Evolutionary conservation across 2,888 invertebrate species (phyloP), one percentile per base, ranked within the genome.

Genomic region (Drosophila niveifrons): DNA sequence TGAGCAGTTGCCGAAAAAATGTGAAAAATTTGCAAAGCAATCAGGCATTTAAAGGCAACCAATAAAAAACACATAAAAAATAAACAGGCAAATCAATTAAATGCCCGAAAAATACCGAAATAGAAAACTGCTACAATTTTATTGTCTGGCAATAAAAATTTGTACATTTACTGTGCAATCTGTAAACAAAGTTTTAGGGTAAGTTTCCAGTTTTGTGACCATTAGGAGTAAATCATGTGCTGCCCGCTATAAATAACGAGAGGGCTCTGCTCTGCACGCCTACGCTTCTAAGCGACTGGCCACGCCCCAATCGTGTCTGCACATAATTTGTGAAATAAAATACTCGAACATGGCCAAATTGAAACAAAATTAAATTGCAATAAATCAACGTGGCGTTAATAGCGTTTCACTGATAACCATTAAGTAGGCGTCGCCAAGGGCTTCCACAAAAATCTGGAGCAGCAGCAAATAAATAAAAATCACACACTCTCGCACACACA

Each of bases 321-420:
- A 86, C 87, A 82, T 88, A 88, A 88, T 83, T 86, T 83, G 89
- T 77, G 87, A 79, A 85, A 85, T 82, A 80, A 82, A 82, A 82
- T 69, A 85, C 82, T 82, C 64, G 74, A 66, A 74, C 69, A 82
- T 69, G 68, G 68, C 59, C 81, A 82, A 83, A 83, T 83, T 86
- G 82, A 88, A 83, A 86, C 80, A 83, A 88, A 83, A 83, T 83
- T 83, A 83, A 83, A 83, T 83, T 83, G 87, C 83, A 69, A 88
- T 83, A 83, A 88, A 83, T 83, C 83, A 83, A 72, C 80, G 72
- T 79, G 82, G 89, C 80, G 87, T 88, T 83, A 83, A 83, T 88
- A 80, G 89, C 83, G 67, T 78, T 56, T 70, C 78, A 83, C 71
- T 87, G 83, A 77, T 83, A 86, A 70, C 86, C 87, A 88, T 83